Evolutionary conservation across 2,113 vertebrate genomes (phyloP), one percentile per base, ranked within the genome.

Genomic region (Xyrauchen texanus): DNA sequence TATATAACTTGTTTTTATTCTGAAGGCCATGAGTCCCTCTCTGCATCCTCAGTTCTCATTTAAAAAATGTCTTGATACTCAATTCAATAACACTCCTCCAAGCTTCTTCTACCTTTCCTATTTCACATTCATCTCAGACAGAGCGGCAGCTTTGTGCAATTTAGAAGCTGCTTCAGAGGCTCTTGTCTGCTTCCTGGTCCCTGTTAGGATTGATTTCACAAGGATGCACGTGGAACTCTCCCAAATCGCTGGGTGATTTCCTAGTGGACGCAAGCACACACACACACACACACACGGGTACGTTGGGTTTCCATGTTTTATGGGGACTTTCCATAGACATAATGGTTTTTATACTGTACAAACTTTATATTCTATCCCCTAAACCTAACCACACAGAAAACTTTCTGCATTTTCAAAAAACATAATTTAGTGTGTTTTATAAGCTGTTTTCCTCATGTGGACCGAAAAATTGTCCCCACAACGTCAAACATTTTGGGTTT

Each of bases 91-190:
- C 63, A 21, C 51, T 67, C 44, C 75, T 83, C 0, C 21, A 44
- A 63, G 58, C 76, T 12, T 78, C 58, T 51, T 75, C 58, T 63
- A 57, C 42, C 11, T 51, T 9, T 68, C 49, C 49, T 16, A 9
- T 51, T 83, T 77, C 66, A 77, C 65, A 83, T 83, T 83, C 74
- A n/a, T 77, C 82, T 77, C 68, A 68, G 79, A 68, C 73, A 55
- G 58, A 13, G 42, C 42, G 53, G 42, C 68, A 42, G 68, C 79
- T 80, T 70, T 80, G 82, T 73, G 82, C 74, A 80, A 77, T 83
- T 83, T 80, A 67, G 78, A 62, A 80, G 21, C 77, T 68, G 51
- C 71, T 65, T 45, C 52, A 47, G 55, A 60, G 70, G 65, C 75
- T 84, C 75, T 84, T 76, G 81, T 84, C 76, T 78, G 70, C 69